phyloP scores from a whole-genome alignment of 2,113 vertebrate species.

The Ameiurus melas region DNA sequence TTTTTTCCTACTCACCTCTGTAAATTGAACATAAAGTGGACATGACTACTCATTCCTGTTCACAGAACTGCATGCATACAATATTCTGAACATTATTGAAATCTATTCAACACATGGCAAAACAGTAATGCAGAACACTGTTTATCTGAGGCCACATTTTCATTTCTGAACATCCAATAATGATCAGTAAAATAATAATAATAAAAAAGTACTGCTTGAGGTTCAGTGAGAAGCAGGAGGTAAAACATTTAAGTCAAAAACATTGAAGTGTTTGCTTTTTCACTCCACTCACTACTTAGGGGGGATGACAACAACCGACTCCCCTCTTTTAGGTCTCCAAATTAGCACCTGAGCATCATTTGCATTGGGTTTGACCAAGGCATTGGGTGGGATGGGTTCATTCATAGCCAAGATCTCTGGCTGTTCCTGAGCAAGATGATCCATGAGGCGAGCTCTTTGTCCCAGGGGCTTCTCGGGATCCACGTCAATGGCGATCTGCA shows the following conservation, averaged over 20 bases:
- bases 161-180: neutral
- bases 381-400: conserved; percentile 81
- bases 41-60: neutral
- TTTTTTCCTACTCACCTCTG: neutral
- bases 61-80: conserved; percentile 7
- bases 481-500: conserved; percentile 82
- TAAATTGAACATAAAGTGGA: neutral
- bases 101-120: conserved; percentile 14
- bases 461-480: conserved; percentile 77
- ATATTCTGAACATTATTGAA: conserved; percentile 7
- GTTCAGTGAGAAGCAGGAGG: neutral
- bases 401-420: conserved; percentile 81
- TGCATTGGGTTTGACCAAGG: conserved; percentile 85
- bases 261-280: neutral
- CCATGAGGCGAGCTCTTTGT: conserved; percentile 78
- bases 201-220: neutral
- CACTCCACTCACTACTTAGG: conserved; percentile 69
- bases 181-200: neutral
- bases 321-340: conserved; percentile 79
- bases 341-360: conserved; percentile 90
- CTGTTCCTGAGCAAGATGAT: conserved; percentile 80
- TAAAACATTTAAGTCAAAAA: neutral
- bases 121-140: conserved; percentile 3
- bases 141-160: conserved; percentile 27
- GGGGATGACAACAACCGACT: conserved; percentile 80